Evolutionary conservation across 2,113 vertebrate genomes (phyloP).

Genomic region (Gambusia holbrooki): DNA sequence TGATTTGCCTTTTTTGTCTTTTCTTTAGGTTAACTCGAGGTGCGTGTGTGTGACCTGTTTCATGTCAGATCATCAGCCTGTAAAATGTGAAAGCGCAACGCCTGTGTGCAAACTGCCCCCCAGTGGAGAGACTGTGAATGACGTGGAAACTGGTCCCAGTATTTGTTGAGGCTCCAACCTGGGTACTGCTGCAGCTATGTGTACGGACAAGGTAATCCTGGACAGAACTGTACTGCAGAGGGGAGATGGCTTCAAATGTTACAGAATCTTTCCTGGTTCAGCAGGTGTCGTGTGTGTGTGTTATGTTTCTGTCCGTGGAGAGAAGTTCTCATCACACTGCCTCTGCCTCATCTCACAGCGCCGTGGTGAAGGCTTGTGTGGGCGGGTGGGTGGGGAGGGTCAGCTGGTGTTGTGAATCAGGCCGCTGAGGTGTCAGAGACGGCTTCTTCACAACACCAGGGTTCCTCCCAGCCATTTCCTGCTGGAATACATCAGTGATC

Average conservation of each 20-base stretch:
- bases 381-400: constrained; percentile 81
- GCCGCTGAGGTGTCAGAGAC: constrained; percentile 87
- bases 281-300: background rate
- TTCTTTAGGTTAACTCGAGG: constrained; percentile 25
- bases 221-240: too few relatives aligned
- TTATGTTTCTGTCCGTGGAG: background rate
- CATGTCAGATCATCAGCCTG: background rate
- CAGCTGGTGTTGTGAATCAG: constrained; percentile 99
- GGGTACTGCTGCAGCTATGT: background rate
- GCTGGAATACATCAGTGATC: background rate
- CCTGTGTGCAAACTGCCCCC: constrained; percentile 23
- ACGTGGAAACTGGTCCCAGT: background rate
- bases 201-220: too few relatives aligned
- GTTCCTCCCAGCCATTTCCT: constrained; percentile 82
- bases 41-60: background rate
- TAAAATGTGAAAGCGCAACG: background rate
- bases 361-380: background rate
- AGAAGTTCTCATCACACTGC: background rate
- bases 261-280: background rate
- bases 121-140: constrained; percentile 19
- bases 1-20: constrained; percentile 1
- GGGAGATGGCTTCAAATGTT: background rate
- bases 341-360: too few relatives aligned
- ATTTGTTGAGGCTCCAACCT: background rate
- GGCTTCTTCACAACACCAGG: constrained; percentile 99